A percentile compares a stretch with the other conserved stretches of the same genome.
phyloP scores from a whole-genome alignment of 2,113 vertebrate genomes.

The Crotophaga sulcirostris region DNA sequence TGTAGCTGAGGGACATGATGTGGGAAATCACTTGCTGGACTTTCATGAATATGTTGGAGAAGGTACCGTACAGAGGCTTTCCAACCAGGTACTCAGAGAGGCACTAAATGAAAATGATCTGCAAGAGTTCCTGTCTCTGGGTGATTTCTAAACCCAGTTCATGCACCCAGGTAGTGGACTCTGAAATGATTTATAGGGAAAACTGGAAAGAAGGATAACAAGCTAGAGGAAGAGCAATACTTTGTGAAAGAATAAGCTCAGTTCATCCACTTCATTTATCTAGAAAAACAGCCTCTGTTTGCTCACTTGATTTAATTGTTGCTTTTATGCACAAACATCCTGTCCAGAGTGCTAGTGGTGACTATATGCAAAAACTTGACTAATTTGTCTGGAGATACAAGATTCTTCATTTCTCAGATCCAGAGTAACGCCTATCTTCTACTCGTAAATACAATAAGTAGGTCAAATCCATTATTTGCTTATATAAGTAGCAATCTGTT shows the following conservation, averaged over 20 bases:
- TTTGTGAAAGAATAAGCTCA: neutral
- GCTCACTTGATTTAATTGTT: neutral
- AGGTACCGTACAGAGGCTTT: neutral
- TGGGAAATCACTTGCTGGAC: neutral
- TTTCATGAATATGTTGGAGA: neutral
- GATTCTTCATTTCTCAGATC: neutral
- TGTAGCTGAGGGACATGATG: neutral
- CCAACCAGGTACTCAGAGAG: neutral
- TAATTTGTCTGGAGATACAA: neutral
- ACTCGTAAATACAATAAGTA: conserved; percentile 10
- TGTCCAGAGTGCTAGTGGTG: neutral
- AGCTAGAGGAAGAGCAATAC: neutral
- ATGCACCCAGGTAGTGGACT: neutral
- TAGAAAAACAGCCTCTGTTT: neutral
- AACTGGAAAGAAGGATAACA: neutral
- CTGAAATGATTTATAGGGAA: neutral
- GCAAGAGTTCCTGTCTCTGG: neutral
- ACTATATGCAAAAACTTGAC: neutral
- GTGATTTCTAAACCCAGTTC: neutral
- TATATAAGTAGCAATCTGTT: conserved; percentile 27
- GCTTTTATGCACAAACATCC: neutral
- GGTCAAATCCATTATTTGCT: conserved; percentile 30
- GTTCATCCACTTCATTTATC: neutral
- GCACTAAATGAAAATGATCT: neutral
- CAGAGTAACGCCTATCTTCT: neutral